Evolutionary conservation across 2,888 invertebrate genomes (phyloP).

Genomic region (Ctenicera cuprea): DNA sequence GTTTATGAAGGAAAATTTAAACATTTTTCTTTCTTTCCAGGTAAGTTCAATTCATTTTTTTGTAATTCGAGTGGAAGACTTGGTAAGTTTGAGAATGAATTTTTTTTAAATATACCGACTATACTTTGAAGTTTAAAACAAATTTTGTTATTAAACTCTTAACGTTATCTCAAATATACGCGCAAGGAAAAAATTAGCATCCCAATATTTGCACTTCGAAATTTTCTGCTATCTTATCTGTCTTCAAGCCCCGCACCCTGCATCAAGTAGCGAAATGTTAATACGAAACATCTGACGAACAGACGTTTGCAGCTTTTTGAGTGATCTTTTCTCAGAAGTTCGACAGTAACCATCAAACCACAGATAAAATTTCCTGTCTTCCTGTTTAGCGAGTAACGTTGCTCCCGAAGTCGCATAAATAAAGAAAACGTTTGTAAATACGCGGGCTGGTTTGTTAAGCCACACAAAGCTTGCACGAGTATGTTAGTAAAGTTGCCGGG

Average conservation of each 20-base stretch:
- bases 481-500: slow-evolving; percentile 35
- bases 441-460: slow-evolving; percentile 5
- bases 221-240: slow-evolving; percentile 19
- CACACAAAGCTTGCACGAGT: slow-evolving; percentile 18
- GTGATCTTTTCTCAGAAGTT: slow-evolving; percentile 15
- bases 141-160: too few species aligned
- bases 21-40: too few species aligned
- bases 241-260: background rate
- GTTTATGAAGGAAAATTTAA: too few species aligned
- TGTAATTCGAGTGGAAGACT: too few species aligned
- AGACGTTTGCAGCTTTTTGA: slow-evolving; percentile 20
- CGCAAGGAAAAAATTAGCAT: too few species aligned
- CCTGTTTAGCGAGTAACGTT: slow-evolving; percentile 24
- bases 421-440: slow-evolving; percentile 31
- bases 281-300: slow-evolving; percentile 38
- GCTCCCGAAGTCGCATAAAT: slow-evolving; percentile 20
- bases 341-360: slow-evolving; percentile 34
- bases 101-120: too few species aligned
- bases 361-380: slow-evolving; percentile 44
- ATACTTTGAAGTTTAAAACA: too few species aligned
- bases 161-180: too few species aligned
- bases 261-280: slow-evolving; percentile 17
- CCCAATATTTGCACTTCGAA: background rate
- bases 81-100: too few species aligned
- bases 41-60: too few species aligned